These are phyloP conservation scores for Batillaria attramentaria DNA, from an alignment of 1,140 invertebrate genomes.

Conservation along the genomic window DNA sequence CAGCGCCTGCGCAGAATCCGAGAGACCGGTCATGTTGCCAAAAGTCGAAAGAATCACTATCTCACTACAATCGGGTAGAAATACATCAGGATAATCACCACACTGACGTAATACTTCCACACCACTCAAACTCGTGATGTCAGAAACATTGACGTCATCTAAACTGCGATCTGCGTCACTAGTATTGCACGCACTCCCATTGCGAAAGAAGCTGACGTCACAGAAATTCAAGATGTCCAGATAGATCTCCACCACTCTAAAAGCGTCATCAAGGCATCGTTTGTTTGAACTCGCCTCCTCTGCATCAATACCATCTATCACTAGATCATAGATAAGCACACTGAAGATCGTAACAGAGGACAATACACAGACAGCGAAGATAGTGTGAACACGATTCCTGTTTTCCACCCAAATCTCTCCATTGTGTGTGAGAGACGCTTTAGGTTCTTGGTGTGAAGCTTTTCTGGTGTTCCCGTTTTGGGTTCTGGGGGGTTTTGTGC, in stretches of 20 bases:
- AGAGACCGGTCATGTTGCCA: background rate
- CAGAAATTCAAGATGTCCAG: background rate
- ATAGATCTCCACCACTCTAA: background rate
- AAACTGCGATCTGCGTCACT: too few species aligned
- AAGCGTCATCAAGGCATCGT: background rate
- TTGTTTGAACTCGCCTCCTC: background rate
- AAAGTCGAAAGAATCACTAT: background rate
- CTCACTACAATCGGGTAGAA: background rate
- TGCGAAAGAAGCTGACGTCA: background rate
- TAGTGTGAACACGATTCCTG: background rate
- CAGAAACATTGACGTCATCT: background rate
- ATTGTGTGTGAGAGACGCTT: background rate
- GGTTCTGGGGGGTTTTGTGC: too few species aligned
- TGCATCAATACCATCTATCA: background rate
- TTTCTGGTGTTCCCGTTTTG: background rate
- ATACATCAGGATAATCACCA: background rate
- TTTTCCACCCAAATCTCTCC: background rate
- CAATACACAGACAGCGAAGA: background rate
- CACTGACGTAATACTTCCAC: background rate
- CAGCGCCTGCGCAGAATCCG: background rate
- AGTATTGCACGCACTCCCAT: background rate
- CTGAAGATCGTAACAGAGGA: slow-evolving; percentile 9
- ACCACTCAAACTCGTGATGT: background rate
- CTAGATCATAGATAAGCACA: slow-evolving; percentile 9
- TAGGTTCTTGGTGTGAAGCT: background rate